Percentiles rank a stretch among this genome's conserved stretches.
Evolutionary conservation across 2,113 vertebrate genomes (phyloP).

Genomic region (Charadrius vociferus): DNA sequence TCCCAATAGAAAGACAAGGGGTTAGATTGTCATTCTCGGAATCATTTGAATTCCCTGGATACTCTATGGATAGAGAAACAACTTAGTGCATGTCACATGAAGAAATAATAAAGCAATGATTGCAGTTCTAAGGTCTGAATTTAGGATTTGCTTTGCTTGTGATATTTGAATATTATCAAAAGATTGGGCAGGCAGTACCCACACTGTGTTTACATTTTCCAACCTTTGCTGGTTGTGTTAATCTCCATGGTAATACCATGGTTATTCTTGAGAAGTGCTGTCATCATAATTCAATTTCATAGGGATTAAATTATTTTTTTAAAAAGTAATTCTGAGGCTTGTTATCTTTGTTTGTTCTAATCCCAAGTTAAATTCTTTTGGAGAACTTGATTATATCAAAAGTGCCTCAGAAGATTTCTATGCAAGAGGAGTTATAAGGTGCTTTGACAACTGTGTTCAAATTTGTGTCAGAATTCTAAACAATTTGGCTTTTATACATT

Average conservation of each 20-base stretch:
- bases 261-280: constrained; percentile 7
- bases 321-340: not conserved
- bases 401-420: not conserved
- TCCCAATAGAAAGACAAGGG: not conserved
- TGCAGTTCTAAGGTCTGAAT: not conserved
- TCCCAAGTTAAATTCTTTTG: not conserved
- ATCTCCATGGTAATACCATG: constrained; percentile 33
- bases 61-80: not conserved
- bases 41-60: not conserved
- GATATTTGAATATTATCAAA: not conserved
- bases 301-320: not conserved
- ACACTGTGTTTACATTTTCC: not conserved
- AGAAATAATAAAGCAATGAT: not conserved
- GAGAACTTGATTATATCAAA: not conserved
- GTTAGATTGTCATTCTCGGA: not conserved
- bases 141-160: not conserved
- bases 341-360: not conserved
- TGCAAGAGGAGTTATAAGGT: not conserved
- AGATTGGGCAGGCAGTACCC: not conserved
- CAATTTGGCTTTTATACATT: not conserved
- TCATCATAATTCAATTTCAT: not conserved
- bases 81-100: not conserved
- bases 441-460: not conserved
- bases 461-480: not conserved
- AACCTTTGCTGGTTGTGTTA: not conserved